These are phyloP conservation scores for Puntigrus tetrazona DNA, from an alignment of 2,113 vertebrate species.

Conservation along the genomic window DNA sequence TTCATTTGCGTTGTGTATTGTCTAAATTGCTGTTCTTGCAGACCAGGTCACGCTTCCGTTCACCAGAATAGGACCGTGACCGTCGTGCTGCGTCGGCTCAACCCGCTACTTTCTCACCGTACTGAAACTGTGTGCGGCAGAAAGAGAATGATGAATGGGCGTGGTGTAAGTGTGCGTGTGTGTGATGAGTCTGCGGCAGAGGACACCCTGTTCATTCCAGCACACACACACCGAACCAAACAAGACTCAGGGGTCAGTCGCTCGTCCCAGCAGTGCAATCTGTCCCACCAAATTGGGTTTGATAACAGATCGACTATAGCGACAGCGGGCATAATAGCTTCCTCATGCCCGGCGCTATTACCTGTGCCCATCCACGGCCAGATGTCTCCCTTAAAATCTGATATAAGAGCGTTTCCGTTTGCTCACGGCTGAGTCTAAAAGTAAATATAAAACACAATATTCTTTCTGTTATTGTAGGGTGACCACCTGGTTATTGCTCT, in stretches of 20 bases:
- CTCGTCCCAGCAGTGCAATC: constrained; percentile 40
- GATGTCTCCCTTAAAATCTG: constrained; percentile 16
- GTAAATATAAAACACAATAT: not conserved
- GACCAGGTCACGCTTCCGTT: constrained; percentile 40
- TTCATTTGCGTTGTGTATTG: constrained; percentile 33
- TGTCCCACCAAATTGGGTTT: constrained; percentile 50
- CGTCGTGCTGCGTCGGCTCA: not conserved
- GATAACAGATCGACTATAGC: constrained; percentile 47
- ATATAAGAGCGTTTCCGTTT: not conserved
- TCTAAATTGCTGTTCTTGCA: constrained; percentile 42
- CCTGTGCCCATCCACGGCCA: constrained; percentile 11
- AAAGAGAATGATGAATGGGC: constrained; percentile 52
- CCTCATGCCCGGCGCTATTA: not conserved
- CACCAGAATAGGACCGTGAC: constrained; percentile 22
- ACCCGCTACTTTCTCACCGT: constrained; percentile 17
- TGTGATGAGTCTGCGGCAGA: constrained; percentile 34
- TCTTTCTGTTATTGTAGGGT: not conserved
- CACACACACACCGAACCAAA: constrained; percentile 36
- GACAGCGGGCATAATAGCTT: constrained; percentile 35
- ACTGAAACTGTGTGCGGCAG: not conserved
- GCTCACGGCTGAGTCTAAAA: not conserved
- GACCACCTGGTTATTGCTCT: too few species aligned
- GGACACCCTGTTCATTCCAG: not conserved
- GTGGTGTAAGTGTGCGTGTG: constrained; percentile 22
- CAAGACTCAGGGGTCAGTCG: constrained; percentile 35